Evolutionary conservation across 64 coral and sea anemone species (phyloP), one percentile per base, ranked within the genome.

Genomic region (Orbicella faveolata): DNA sequence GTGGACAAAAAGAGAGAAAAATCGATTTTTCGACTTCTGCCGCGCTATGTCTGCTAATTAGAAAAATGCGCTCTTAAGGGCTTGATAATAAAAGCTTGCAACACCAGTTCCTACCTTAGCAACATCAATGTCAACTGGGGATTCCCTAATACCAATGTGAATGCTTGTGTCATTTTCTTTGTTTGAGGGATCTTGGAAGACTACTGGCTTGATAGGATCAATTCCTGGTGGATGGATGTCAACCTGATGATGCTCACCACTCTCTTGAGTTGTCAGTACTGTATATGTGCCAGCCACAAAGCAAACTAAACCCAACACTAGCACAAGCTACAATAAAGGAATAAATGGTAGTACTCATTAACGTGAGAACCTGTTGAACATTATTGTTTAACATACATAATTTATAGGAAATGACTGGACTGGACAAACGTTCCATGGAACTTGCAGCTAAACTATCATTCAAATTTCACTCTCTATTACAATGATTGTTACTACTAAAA

Each of bases 201-300:
- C 89, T 54, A 95, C 77, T 18, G 89, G 36, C 34, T 87, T 79
- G 64, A 93, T 87, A 85, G 88, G 75, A 64, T 89, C 41, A 64
- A 83, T 88, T n/a, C 81, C 59, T 77, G 90, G 89, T 53, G 89
- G 87, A 54, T 89, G 92, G 10, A 87, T 51, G 36, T 87, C 74
- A 34, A 87, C 74, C 48, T 74, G 74, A 36, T 94, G 35, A 79
- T 88, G 88, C 70, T 86, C 74, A 53, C 48, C 73, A 81, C 68
- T 90, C 30, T 81, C 86, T 64, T 70, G 48, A 69, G 74, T 26
- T 48, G 77, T 94, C 16, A 98, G 89, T 34, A 98, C 92, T 39
- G 92, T 88, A 72, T 94, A 94, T 35, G 92, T 98, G 41, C 96
- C 91, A 33, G 83, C 93, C 34, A 98, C 67, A 12, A 98, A 90